A percentile compares a stretch with the other conserved stretches of the same genome.
Evolutionary conservation across 2,888 invertebrate species (phyloP).

Genomic region (Bombyx huttoni): DNA sequence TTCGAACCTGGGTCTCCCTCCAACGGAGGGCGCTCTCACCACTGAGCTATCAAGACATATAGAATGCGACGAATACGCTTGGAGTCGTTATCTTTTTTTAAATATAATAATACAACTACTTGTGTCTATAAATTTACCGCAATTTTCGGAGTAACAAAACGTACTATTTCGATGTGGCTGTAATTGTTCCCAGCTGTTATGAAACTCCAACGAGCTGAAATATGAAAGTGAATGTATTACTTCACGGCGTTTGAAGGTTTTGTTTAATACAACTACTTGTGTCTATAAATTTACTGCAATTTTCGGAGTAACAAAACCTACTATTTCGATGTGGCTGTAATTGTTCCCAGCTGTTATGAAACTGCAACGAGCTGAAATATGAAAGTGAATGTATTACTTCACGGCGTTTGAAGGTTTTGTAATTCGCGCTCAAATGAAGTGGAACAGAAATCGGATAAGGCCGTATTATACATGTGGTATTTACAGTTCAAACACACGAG

Average conservation of each 20-base stretch:
- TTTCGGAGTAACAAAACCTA: constrained; percentile 11
- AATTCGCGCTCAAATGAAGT: constrained; percentile 34
- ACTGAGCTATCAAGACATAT: constrained; percentile 70
- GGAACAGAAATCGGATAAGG: constrained; percentile 45
- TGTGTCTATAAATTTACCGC: constrained; percentile 22
- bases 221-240: constrained; percentile 34
- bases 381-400: constrained; percentile 34
- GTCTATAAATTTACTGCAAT: constrained; percentile 26
- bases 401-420: constrained; percentile 31
- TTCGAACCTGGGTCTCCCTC: constrained; percentile 68
- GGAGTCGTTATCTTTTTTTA: constrained; percentile 13
- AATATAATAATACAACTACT: constrained; percentile 5
- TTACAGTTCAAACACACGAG: neutral
- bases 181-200: neutral
- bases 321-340: neutral
- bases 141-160: constrained; percentile 17
- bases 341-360: neutral
- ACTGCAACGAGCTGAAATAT: constrained; percentile 14
- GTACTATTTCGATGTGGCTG: neutral
- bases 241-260: constrained; percentile 28
- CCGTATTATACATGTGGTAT: constrained; percentile 26
- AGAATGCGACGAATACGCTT: constrained; percentile 39
- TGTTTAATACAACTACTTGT: no score
- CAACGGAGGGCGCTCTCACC: constrained; percentile 61
- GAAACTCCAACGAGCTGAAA: constrained; percentile 11